A percentile compares a stretch with the other conserved stretches of the same genome.
Evolutionary conservation across 2,113 vertebrate genomes (phyloP).

Genomic region (Gracilinanus agilis): DNA sequence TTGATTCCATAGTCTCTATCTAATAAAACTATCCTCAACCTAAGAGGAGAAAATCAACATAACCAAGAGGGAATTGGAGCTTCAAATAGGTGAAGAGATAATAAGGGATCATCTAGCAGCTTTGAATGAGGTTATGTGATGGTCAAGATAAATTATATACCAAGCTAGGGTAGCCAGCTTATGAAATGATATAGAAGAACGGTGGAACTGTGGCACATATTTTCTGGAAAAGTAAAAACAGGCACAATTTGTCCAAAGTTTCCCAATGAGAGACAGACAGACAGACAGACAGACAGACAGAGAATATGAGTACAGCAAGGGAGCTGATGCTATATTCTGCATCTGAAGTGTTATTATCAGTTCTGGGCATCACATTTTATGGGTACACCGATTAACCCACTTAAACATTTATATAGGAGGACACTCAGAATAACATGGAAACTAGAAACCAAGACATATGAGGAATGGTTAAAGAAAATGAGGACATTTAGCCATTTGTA

Average conservation of each 20-base stretch:
- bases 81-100: background rate
- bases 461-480: too few species aligned
- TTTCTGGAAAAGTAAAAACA: background rate
- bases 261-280: background rate
- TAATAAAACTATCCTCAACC: background rate
- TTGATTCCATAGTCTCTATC: background rate
- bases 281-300: rapidly evolving
- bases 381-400: too few species aligned
- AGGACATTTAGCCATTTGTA: too few species aligned
- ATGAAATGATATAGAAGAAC: background rate
- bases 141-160: background rate
- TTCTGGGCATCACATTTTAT: background rate
- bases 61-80: background rate
- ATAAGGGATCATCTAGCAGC: background rate
- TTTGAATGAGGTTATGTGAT: background rate
- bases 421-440: too few species aligned
- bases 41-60: background rate
- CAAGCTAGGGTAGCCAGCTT: background rate
- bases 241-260: background rate
- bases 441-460: too few species aligned
- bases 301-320: background rate
- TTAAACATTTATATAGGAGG: too few species aligned
- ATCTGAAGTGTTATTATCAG: background rate
- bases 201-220: background rate
- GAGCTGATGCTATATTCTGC: background rate